Conservation (phyloP, 1,140 invertebrate species). For the Cyphomyrmex costatus region DNA sequence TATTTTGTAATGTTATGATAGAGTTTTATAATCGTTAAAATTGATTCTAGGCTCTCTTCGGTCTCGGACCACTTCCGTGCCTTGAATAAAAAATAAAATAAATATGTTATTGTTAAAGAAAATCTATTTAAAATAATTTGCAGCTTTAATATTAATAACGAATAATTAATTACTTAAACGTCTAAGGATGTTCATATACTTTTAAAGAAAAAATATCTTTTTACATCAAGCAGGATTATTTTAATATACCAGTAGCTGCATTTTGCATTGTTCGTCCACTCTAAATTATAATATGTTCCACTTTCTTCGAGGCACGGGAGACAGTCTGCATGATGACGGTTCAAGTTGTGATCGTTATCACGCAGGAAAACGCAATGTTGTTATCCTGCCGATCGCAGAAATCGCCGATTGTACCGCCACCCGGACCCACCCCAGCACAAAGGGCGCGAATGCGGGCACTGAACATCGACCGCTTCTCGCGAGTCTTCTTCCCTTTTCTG, state of each 20-base stretch:
- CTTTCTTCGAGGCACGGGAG: slow-evolving; percentile 73
- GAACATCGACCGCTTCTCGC: slow-evolving; percentile 94
- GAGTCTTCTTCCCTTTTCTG: slow-evolving; percentile 95
- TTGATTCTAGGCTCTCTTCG: not conserved
- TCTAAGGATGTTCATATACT: not conserved
- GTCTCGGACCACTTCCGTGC: slow-evolving; percentile 71
- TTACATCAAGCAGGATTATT: not conserved
- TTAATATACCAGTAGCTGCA: not conserved
- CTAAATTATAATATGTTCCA: slow-evolving; percentile 10
- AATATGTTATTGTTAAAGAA: not conserved
- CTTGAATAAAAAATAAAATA: slow-evolving; percentile 52
- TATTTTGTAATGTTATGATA: not conserved
- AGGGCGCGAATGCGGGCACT: slow-evolving; percentile 92
- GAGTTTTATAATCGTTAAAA: slow-evolving; percentile 19
- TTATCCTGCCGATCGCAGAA: slow-evolving; percentile 86
- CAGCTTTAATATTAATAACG: not conserved
- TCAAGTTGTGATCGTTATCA: slow-evolving; percentile 81
- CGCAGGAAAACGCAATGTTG: slow-evolving; percentile 87
- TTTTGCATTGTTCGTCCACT: not conserved
- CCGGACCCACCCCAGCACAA: slow-evolving; percentile 89
- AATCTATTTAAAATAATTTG: not conserved
- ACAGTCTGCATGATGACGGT: slow-evolving; percentile 65
- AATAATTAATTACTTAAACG: not conserved
- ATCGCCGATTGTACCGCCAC: slow-evolving; percentile 81
- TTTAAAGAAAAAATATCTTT: not conserved